A percentile compares a stretch with the other conserved stretches of the same genome.
phyloP scores from a whole-genome alignment of 2,888 invertebrate genomes.

The Dasysyrphus albostriatus region DNA sequence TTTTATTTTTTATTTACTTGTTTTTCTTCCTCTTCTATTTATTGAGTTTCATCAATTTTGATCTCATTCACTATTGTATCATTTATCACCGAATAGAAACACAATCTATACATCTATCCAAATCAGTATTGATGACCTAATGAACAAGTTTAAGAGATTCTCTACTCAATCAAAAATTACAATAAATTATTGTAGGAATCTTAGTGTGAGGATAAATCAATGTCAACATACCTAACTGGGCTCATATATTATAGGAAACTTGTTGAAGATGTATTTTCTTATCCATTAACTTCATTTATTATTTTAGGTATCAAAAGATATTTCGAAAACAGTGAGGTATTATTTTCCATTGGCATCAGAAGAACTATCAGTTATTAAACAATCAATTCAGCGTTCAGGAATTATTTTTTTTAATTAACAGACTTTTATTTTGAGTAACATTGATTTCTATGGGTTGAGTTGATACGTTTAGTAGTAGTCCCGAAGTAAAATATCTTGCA shows the following conservation, averaged over 20 bases:
- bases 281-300: not conserved
- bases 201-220: conserved; percentile 27
- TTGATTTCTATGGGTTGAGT: too few species aligned
- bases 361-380: too few species aligned
- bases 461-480: too few species aligned
- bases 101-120: not conserved
- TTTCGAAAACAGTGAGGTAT: too few species aligned
- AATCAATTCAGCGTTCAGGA: too few species aligned
- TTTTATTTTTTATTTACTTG: not conserved
- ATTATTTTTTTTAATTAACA: too few species aligned
- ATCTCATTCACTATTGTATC: not conserved
- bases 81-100: conserved; percentile 2
- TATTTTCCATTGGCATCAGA: too few species aligned
- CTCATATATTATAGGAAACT: not conserved
- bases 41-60: conserved; percentile 15
- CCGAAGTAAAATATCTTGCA: too few species aligned
- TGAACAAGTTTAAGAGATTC: conserved; percentile 13
- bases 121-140: conserved; percentile 32
- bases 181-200: conserved; percentile 16
- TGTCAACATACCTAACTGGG: conserved; percentile 14
- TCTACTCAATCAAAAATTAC: conserved; percentile 26
- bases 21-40: not conserved
- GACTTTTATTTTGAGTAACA: too few species aligned
- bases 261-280: conserved; percentile 13
- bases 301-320: not conserved